Percentiles rank a stretch among this genome's conserved stretches.
phyloP scores from a whole-genome alignment of 1,140 invertebrate species.

The Meloidogyne hapla region DNA sequence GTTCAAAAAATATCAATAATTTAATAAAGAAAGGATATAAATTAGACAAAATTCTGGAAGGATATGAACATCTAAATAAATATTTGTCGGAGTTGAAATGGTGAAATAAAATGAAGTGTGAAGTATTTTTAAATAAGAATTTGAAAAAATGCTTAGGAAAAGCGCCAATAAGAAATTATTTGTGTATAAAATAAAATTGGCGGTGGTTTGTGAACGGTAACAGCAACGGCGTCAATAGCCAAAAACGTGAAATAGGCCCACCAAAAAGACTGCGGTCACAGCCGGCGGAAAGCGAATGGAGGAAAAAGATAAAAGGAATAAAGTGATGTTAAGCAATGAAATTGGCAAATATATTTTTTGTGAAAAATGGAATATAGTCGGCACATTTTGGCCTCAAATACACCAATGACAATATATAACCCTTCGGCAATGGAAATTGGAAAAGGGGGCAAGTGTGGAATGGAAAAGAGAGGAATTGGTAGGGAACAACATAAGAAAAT shows the following conservation, averaged over 20 bases:
- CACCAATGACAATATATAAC: not conserved
- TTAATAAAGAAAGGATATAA: not conserved
- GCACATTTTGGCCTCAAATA: not conserved
- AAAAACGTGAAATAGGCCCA: not conserved
- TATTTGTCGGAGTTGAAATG: not conserved
- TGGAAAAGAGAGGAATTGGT: not conserved
- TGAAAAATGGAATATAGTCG: not conserved
- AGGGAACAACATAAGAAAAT: no score
- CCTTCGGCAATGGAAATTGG: not conserved
- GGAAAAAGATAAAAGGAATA: not conserved
- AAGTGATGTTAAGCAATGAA: not conserved
- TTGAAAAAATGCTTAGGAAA: slow-evolving; percentile 10
- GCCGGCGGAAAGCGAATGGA: not conserved
- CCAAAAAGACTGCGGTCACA: not conserved
- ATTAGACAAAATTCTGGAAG: no score
- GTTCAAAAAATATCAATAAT: not conserved
- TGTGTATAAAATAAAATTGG: not conserved
- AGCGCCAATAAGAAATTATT: not conserved
- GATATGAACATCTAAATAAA: not conserved
- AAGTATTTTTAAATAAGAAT: not conserved
- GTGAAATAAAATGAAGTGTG: not conserved
- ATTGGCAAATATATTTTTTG: not conserved
- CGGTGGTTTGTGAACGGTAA: not conserved
- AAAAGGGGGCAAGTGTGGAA: not conserved
- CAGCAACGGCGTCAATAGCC: not conserved